Evolutionary conservation across 2,113 vertebrate genomes (phyloP).

Genomic region (Helogale parvula): DNA sequence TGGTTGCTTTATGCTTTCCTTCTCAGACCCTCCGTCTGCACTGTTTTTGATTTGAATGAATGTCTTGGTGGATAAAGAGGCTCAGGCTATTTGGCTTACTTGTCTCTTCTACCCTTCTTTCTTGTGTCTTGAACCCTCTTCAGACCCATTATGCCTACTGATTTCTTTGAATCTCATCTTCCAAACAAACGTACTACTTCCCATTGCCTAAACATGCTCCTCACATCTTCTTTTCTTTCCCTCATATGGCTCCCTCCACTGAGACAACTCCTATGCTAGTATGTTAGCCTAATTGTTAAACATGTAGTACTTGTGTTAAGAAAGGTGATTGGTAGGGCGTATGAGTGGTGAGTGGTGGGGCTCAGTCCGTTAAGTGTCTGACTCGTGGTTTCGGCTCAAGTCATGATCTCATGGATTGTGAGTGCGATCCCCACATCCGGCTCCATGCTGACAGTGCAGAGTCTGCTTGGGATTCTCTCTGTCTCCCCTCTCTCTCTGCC

Average conservation of each 20-base stretch:
- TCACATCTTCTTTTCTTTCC: background rate
- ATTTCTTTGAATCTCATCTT: background rate
- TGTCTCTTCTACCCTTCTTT: background rate
- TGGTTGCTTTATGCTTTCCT: background rate
- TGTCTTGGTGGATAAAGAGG: background rate
- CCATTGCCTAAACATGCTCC: background rate
- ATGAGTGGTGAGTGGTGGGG: no score
- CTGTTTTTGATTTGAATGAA: slow-evolving; percentile 4
- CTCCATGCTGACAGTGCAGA: no score
- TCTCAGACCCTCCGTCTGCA: background rate
- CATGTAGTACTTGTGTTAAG: background rate
- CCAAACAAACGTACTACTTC: background rate
- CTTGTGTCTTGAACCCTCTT: background rate
- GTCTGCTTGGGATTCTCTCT: no score
- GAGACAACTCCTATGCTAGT: background rate
- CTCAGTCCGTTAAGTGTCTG: no score
- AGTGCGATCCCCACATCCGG: no score
- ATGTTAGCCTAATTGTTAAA: background rate
- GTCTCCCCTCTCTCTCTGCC: no score
- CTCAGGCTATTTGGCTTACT: background rate
- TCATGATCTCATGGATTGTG: no score
- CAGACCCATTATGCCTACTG: background rate
- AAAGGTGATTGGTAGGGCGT: background rate
- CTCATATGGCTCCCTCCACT: background rate
- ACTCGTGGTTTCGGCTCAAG: no score